These are phyloP conservation scores for Dromas ardeola DNA, from an alignment of 2,113 vertebrate species.

Conservation along the genomic window DNA sequence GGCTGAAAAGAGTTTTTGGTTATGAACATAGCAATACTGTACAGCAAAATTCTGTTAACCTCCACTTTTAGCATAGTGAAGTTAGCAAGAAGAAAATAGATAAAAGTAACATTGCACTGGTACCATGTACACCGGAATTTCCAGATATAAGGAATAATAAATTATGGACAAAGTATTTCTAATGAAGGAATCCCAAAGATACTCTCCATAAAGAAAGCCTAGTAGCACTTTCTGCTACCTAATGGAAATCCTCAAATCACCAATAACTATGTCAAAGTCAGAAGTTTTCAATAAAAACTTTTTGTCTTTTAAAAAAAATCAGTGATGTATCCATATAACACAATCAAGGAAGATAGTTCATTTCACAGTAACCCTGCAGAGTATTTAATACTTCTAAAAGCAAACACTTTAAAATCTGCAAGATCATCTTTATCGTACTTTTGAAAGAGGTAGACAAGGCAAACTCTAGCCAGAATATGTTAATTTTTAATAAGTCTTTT, in stretches of 20 bases:
- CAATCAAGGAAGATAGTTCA: not conserved
- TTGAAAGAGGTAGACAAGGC: not conserved
- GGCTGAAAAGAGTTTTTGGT: not conserved
- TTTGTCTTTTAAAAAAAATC: not conserved
- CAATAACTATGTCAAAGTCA: not conserved
- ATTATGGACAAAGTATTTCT: not conserved
- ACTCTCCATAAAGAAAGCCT: not conserved
- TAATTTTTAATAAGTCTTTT: not conserved
- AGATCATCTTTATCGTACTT: not conserved
- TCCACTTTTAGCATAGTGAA: not conserved
- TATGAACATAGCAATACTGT: not conserved
- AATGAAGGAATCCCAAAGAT: not conserved
- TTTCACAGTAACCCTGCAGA: not conserved
- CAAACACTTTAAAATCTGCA: not conserved
- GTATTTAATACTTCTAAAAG: not conserved
- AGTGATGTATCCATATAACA: fast-evolving
- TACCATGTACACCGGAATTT: not conserved
- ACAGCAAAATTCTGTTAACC: not conserved
- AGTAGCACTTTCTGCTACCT: not conserved
- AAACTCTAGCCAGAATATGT: not conserved
- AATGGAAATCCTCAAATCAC: not conserved
- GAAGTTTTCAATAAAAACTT: not conserved
- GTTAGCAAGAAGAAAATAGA: not conserved
- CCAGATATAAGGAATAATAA: not conserved
- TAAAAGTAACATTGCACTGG: not conserved